Conservation (phyloP, 2,888 invertebrate genomes). For the Microplitis manilae region DNA sequence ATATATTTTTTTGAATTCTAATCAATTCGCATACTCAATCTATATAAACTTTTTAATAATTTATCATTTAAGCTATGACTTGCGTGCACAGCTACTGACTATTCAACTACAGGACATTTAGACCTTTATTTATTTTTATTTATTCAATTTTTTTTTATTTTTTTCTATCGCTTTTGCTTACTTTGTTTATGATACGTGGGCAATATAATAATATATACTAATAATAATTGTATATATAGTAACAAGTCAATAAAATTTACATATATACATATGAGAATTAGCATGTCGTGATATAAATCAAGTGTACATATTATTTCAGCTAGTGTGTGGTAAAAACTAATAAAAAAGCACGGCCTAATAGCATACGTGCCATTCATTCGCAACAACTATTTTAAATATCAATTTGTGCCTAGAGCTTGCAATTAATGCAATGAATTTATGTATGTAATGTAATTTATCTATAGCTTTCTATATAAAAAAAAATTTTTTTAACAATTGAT, state of each 20-base stretch:
- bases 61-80: slow-evolving; percentile 38
- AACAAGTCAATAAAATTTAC: slow-evolving; percentile 47
- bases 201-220: slow-evolving; percentile 14
- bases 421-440: slow-evolving; percentile 16
- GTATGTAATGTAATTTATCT: background rate
- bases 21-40: background rate
- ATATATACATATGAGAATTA: slow-evolving; percentile 48
- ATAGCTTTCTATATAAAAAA: background rate
- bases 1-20: background rate
- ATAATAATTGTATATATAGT: slow-evolving; percentile 23
- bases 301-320: slow-evolving; percentile 17
- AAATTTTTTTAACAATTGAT: background rate
- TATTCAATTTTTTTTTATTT: slow-evolving; percentile 22
- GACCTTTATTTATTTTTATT: slow-evolving; percentile 13
- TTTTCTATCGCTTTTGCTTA: slow-evolving; percentile 26
- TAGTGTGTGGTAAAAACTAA: slow-evolving; percentile 37
- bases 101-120: slow-evolving; percentile 26
- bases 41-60: slow-evolving; percentile 13
- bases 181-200: slow-evolving; percentile 36
- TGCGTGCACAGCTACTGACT: slow-evolving; percentile 50
- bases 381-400: slow-evolving; percentile 26
- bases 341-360: slow-evolving; percentile 47
- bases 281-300: slow-evolving; percentile 26
- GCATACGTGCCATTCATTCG: slow-evolving; percentile 42
- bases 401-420: slow-evolving; percentile 24